These are phyloP conservation scores for Lepidurus apus DNA, from an alignment of 1,140 invertebrate species.

Conservation along the genomic window DNA sequence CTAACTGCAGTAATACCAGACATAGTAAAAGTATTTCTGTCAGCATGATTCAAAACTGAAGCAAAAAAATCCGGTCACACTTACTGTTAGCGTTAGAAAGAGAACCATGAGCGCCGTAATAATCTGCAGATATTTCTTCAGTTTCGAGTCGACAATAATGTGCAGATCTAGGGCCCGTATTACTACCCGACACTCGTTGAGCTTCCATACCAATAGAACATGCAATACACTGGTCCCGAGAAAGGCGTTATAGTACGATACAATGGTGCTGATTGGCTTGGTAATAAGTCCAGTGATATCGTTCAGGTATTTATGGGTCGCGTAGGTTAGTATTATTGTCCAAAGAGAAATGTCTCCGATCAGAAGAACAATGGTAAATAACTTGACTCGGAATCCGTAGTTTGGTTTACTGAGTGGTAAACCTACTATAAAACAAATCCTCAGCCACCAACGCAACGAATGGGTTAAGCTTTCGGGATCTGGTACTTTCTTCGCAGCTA, in stretches of 20 bases:
- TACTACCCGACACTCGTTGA: background rate
- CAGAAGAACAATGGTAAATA: background rate
- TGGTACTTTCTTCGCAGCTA: background rate
- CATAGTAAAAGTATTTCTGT: too few relatives aligned
- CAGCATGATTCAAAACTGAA: background rate
- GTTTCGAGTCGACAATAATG: background rate
- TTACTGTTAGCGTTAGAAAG: background rate
- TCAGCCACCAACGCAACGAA: background rate
- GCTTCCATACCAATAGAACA: background rate
- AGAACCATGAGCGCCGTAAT: background rate
- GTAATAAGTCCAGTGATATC: background rate
- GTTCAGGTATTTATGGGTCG: too few relatives aligned
- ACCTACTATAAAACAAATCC: background rate
- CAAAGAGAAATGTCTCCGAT: too few relatives aligned
- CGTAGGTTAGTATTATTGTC: too few relatives aligned
- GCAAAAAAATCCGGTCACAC: background rate
- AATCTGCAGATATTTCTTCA: background rate
- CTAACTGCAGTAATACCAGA: too few relatives aligned
- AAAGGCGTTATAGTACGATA: background rate
- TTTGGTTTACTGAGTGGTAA: background rate
- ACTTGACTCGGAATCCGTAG: background rate
- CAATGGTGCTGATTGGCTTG: background rate
- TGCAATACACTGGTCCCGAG: background rate
- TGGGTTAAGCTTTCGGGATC: background rate
- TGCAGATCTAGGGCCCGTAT: background rate